Evolutionary conservation across 2,888 invertebrate genomes (phyloP).

Genomic region (Eupeodes latifasciatus): DNA sequence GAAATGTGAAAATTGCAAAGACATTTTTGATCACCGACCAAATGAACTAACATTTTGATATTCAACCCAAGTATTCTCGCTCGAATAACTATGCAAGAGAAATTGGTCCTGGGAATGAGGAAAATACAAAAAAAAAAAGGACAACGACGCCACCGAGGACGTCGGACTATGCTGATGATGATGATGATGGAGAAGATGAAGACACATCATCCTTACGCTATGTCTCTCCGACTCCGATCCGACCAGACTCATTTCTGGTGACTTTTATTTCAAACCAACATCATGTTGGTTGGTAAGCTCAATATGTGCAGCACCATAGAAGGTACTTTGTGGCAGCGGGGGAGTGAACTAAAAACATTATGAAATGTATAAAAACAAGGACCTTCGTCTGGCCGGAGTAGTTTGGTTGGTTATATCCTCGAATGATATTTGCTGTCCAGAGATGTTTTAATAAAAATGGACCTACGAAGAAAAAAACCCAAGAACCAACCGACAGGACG

Average conservation of each 20-base stretch:
- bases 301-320: neutral
- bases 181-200: slow-evolving; percentile 60
- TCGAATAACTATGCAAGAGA: slow-evolving; percentile 78
- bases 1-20: slow-evolving; percentile 46
- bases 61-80: slow-evolving; percentile 63
- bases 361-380: slow-evolving; percentile 34
- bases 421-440: slow-evolving; percentile 59
- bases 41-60: slow-evolving; percentile 71
- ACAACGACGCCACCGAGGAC: slow-evolving; percentile 9
- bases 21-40: slow-evolving; percentile 63
- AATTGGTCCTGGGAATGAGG: neutral
- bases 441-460: slow-evolving; percentile 66
- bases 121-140: slow-evolving; percentile 10
- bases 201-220: slow-evolving; percentile 63
- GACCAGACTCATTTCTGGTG: slow-evolving; percentile 73
- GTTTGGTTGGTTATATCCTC: slow-evolving; percentile 43
- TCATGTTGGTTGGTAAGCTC: slow-evolving; percentile 13
- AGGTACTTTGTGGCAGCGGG: neutral
- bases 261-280: slow-evolving; percentile 66
- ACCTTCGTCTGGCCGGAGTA: slow-evolving; percentile 25
- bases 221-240: slow-evolving; percentile 4
- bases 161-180: slow-evolving; percentile 25
- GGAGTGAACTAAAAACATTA: neutral
- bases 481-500: neutral
- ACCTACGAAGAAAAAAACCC: neutral